Evolutionary conservation across 2,113 vertebrate species (phyloP), one percentile per base, ranked within the genome.

Genomic region (Tylochromis polylepis): DNA sequence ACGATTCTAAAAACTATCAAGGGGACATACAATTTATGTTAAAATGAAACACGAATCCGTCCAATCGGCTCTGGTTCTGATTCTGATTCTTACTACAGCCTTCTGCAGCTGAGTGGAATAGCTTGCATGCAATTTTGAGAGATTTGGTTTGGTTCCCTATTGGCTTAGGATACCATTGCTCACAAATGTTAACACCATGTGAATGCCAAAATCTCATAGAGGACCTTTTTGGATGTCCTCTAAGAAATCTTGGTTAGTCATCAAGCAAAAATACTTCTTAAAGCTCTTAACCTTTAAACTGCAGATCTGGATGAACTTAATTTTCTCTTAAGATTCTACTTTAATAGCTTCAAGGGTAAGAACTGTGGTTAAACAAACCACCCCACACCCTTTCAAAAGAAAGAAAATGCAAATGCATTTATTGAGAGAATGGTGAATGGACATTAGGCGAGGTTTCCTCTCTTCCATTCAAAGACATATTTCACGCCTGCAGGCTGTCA

Each of bases 111-210:
- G 46, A 85, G 83, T 81, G 67, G 65, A 90, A 88, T 49, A 43
- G 82, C 86, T 88, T 89, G 88, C 65, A 84, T 88, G 88, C 67
- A 60, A 89, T 88, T 91, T 88, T 80, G 79, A 86, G 59, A 79
- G 82, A 92, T 82, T 67, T 82, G 87, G 82, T 92, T 88, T 38
- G 49, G 87, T 91, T 92, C 86, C 90, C 84, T 60, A 10, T 88
- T 91, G 83, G 92, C 82, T 84, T 24, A 5, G 36, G 84, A 83
- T 12, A 75, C 67, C 89, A 83, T 86, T 56, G 86, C 88, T 81
- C 91, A 86, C 87, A 90, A 90, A 87, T 84, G 87, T 89, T 85
- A 88, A 87, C 77, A 3, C 75, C 51, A 16, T 65, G 38, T 7
- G 1, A 24, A 70, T 86, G 87, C 91, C 87, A 91, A 34, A 83